Base-by-base conservation (phyloP, 1,140 invertebrate genomes). In the Lepeophtheirus salmonis region DNA sequence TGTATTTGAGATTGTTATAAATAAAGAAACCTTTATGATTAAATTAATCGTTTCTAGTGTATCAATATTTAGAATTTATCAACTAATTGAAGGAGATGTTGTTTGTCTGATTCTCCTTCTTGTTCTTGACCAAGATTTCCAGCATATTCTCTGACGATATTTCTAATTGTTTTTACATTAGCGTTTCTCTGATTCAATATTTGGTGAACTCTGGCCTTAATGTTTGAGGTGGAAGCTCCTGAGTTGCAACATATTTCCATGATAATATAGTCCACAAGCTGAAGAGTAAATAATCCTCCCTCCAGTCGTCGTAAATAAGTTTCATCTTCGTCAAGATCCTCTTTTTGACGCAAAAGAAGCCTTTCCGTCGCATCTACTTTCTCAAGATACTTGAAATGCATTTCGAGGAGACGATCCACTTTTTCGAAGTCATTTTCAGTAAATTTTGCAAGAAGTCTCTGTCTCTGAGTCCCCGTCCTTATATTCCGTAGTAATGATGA, bases 341-440 rank as follows among this genome's bases (percentile, higher is more conserved):
- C 55, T 3, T 70, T 68, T 64, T 84, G 81, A 14, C 80, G 78
- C 50, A 57, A 14, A 3, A 60, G 17, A n/a, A 17, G 52, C 2
- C 21, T 14, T n/a, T 96, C 90, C n/a, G 86, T 79, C 54, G 78
- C 75, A 66, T 91, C 83, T 1, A 96, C 86, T 75, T 90, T 92
- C 67, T 92, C 87, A 65, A 91, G 77, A 73, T 97, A 98, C 70
- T 97, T 96, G 66, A 97, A 92, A 75, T 97, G 92, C 50, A 98
- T 74, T 71, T 98, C 95, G 69, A 97, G 75, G 14, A 97, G 74
- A 65, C 95, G 72, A 69, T 99, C 95, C 0, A 97, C 88, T 76
- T 98, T 99, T 74, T 98, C 96, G 67, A 90, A 85, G 74, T 98
- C 91, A 70, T 96, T 96, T 75, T 99, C 96, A 0, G 83, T 86